Evolutionary conservation across 2,113 vertebrate genomes (phyloP).

Genomic region (Myrmecobius fasciatus): DNA sequence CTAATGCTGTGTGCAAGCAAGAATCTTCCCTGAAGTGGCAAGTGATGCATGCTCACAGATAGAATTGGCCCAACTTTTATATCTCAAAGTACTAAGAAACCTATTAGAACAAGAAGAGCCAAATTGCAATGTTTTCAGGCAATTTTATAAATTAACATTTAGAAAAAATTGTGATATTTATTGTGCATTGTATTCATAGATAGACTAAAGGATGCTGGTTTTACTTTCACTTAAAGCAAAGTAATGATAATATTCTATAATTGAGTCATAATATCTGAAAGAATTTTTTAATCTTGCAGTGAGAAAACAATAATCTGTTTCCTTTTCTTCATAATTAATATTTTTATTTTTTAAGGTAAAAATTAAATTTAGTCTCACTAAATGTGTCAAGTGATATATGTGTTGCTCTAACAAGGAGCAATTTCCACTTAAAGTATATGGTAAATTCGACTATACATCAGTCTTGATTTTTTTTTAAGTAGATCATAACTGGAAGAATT

Average conservation of each 20-base stretch:
- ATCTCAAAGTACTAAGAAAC: neutral
- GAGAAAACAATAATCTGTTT: conserved; percentile 63
- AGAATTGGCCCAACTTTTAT: neutral
- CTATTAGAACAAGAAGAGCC: conserved; percentile 44
- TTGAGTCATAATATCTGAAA: conserved; percentile 82
- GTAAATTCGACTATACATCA: conserved; percentile 67
- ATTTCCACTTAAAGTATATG: conserved; percentile 66
- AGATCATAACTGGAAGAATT: conserved; percentile 41
- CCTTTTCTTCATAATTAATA: conserved; percentile 59
- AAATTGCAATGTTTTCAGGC: conserved; percentile 80
- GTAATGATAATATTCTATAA: conserved; percentile 75
- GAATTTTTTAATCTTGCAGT: conserved; percentile 70
- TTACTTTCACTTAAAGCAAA: conserved; percentile 82
- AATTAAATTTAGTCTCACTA: conserved; percentile 72
- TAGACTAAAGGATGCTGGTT: conserved; percentile 81
- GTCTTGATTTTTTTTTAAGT: conserved; percentile 68
- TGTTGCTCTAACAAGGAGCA: conserved; percentile 72
- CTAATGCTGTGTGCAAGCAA: neutral
- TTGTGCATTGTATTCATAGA: conserved; percentile 85
- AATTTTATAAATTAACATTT: conserved; percentile 83
- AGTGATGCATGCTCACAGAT: neutral
- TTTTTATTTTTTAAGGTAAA: conserved; percentile 71
- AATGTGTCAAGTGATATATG: conserved; percentile 66
- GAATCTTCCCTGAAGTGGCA: neutral
- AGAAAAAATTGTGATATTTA: conserved; percentile 85